Conservation (phyloP, 2,888 invertebrate genomes). For the Antheraea yamamai region DNA sequence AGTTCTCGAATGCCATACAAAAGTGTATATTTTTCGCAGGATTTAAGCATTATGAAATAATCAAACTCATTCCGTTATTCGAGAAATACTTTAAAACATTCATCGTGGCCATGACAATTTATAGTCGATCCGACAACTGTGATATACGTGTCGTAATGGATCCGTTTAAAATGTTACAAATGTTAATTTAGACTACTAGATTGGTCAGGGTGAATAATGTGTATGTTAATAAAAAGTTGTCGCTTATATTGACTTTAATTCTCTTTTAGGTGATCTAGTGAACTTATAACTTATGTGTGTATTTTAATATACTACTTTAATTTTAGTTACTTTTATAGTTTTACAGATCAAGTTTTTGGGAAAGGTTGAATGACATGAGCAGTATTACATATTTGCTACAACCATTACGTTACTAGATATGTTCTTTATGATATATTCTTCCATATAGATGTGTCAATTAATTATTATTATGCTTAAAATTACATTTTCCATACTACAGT, state of each 20-base stretch:
- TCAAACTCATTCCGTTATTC: background rate
- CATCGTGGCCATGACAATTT: conserved; percentile 3
- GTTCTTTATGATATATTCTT: too few relatives aligned
- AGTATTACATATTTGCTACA: too few relatives aligned
- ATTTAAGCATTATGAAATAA: background rate
- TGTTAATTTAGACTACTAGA: background rate
- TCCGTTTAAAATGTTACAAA: conserved; percentile 3
- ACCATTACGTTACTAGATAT: too few relatives aligned
- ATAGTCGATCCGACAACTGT: background rate
- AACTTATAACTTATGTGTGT: too few relatives aligned
- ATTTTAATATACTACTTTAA: too few relatives aligned
- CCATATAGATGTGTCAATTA: too few relatives aligned
- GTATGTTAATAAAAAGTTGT: background rate
- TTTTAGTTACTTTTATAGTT: too few relatives aligned
- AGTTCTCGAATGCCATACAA: background rate
- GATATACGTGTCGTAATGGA: background rate
- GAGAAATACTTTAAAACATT: background rate
- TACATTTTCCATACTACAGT: too few relatives aligned
- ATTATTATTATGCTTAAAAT: too few relatives aligned
- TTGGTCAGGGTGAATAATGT: background rate
- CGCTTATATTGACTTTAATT: background rate
- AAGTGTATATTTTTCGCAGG: background rate
- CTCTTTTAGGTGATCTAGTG: background rate
- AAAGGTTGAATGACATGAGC: too few relatives aligned
- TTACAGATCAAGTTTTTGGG: background rate